Base-by-base conservation (phyloP, 2,113 vertebrate genomes). In the Cichladusa arquata region DNA sequence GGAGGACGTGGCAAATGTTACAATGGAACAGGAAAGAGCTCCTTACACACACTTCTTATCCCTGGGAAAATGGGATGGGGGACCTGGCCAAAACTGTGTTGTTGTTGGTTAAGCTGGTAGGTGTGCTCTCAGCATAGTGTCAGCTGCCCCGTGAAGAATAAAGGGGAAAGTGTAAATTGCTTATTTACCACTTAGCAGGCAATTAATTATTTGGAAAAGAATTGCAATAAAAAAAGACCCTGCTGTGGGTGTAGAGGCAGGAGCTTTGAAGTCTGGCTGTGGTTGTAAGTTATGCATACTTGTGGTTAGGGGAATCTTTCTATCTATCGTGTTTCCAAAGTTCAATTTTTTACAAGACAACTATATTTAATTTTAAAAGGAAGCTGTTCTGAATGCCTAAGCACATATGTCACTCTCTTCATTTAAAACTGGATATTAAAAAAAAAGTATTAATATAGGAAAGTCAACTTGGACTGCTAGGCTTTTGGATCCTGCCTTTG, bases 201-300 rank as follows among this genome's bases (percentile, higher is more conserved):
- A 80, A 70, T 73, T 72, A 85, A 56, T 69, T 47, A 61, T 80
- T 78, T 86, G 50, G 81, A 60, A 66, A 90, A 88, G 42, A 73
- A 62, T 16, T 73, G 38, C 58, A 86, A 36, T 88, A 40, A 72
- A 74, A 81, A 48, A 74, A 47, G 67, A 71, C 29, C 19, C 12
- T 51, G 47, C 14, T 81, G 86, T 86, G 91, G 76, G 29, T 83
- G 70, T 93, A 34, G 88, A 90, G 34, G 74, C 53, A 80, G 54
- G 28, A 70, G 65, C 90, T 95, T 90, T 95, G 90, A 93, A 88
- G 88, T 74, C 60, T 92, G 88, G 25, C 85, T 74, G 50, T 34
- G 54, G 82, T 24, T 87, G 0, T 81, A 86, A 93, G 70, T 90
- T 95, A 73, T 91, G 87, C 81, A 62, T 87, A 22, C 34, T 90